Evolutionary conservation across 1,140 invertebrate species (phyloP).

Genomic region (Holcopasites calliopsidis): DNA sequence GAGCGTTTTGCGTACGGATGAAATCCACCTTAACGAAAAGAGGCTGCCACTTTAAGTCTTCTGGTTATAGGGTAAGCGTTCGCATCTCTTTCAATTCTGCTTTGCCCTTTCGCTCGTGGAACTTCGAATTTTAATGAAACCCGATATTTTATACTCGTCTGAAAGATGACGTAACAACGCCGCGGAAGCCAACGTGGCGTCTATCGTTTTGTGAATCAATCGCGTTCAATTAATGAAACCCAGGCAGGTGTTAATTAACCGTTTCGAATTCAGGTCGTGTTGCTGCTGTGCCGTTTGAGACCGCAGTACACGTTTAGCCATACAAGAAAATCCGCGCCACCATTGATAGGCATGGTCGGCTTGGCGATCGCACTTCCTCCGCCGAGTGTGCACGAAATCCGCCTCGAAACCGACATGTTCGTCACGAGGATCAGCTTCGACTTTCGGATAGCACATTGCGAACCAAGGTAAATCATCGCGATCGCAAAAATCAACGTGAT

Average conservation of each 20-base stretch:
- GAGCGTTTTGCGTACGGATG: slow-evolving; percentile 98
- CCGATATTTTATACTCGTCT: too few species aligned
- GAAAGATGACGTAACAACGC: too few species aligned
- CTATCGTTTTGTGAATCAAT: neutral
- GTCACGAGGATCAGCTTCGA: slow-evolving; percentile 97
- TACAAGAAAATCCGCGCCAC: slow-evolving; percentile 88
- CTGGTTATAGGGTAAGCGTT: slow-evolving; percentile 94
- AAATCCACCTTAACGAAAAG: slow-evolving; percentile 98
- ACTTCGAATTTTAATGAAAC: too few species aligned
- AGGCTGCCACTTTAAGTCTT: slow-evolving; percentile 98
- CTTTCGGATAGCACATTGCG: slow-evolving; percentile 97
- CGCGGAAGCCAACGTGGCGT: too few species aligned
- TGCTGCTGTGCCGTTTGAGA: slow-evolving; percentile 93
- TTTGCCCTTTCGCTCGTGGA: too few species aligned
- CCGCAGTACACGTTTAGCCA: slow-evolving; percentile 95
- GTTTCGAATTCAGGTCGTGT: slow-evolving; percentile 87
- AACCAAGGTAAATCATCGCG: slow-evolving; percentile 94
- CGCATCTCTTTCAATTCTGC: neutral
- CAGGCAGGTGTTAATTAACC: slow-evolving; percentile 20
- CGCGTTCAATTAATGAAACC: neutral
- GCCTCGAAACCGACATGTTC: slow-evolving; percentile 97
- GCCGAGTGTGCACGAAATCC: slow-evolving; percentile 97
- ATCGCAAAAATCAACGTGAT: neutral
- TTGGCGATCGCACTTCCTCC: slow-evolving; percentile 96
- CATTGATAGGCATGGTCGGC: slow-evolving; percentile 95